Evolutionary conservation across 2,113 vertebrate species (phyloP), one percentile per base, ranked within the genome.

Genomic region (Mustela nigripes): DNA sequence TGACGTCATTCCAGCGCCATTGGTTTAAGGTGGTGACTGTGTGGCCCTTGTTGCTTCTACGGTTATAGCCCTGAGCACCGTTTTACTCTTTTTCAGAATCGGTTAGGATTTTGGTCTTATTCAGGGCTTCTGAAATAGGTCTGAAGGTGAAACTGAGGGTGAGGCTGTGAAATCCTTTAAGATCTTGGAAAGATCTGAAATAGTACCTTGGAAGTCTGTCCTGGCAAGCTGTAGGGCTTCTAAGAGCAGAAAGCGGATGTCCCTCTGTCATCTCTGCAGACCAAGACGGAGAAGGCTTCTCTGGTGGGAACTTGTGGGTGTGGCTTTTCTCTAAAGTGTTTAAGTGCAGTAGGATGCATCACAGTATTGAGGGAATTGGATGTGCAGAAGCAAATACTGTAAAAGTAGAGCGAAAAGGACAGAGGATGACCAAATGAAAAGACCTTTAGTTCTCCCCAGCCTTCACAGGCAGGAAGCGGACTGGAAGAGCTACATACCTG

Each of bases 181-280:
- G 28, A 93, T 87, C 63, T 94, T 97, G 94, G 82, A 91, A 94
- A 93, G 71, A 78, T 93, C 36, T 19, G 39, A 79, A 58, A 62
- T 48, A 33, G 39, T 86, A 10, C 33, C 45, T 94, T 76, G 21
- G 45, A 83, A 14, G 78, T 93, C 56, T 69, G 14, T 86, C 48
- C 36, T 83, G 31, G 8, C 26, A 10, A 92, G 50, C 22, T 53
- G 2, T 18, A 1, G 71, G 56, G 42, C 33, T 95, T 83, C 56
- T 69, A 56, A 80, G 74, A 87, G 33, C 67, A 28, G 22, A 26
- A 28, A 5, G 33, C n/a, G 60, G 10, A 26, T 45, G 1, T 89
- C 9, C 0, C 14, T 56, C n/a, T 12, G 4, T 84, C 62, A n/a
- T 83, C 33, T 48, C 31, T 58, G 74, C 31, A 69, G 88, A 74